These are phyloP conservation scores for Ochlodes sylvanus DNA, from an alignment of 2,888 invertebrate genomes.

Conservation along the genomic window DNA sequence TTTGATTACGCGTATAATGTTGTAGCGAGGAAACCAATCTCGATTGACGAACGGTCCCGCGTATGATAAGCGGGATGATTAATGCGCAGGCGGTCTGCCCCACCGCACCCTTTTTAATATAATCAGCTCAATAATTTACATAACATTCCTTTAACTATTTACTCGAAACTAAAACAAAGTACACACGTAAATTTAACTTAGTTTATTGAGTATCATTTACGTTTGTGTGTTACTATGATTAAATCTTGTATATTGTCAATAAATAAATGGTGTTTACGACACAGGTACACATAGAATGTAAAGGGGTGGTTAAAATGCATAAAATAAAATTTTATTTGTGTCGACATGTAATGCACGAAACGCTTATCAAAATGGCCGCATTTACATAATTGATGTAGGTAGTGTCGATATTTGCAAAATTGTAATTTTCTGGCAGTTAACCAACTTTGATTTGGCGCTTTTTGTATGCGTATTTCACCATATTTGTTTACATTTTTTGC, in stretches of 20 bases:
- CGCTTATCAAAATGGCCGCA: conserved; percentile 37
- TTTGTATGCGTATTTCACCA: neutral
- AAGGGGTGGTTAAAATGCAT: conserved; percentile 15
- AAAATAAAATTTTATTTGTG: conserved; percentile 34
- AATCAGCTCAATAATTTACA: conserved; percentile 25
- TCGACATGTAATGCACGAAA: conserved; percentile 30
- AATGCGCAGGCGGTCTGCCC: conserved; percentile 65
- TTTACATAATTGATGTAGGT: conserved; percentile 38
- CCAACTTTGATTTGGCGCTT: conserved; percentile 22
- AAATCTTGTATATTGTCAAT: too few relatives aligned
- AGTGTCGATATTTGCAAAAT: conserved; percentile 27
- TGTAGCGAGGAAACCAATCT: conserved; percentile 21
- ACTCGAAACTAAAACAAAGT: neutral
- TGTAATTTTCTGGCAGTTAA: conserved; percentile 28
- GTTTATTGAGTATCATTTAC: neutral
- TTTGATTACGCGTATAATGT: conserved; percentile 19
- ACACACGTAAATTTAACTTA: neutral
- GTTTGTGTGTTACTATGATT: too few relatives aligned
- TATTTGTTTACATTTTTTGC: neutral
- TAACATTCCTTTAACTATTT: neutral
- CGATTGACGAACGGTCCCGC: conserved; percentile 54
- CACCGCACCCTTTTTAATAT: conserved; percentile 41
- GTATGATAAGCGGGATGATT: conserved; percentile 75
- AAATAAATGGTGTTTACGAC: neutral
- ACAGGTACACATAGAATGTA: neutral